Evolutionary conservation across 2,113 vertebrate genomes (phyloP).

Genomic region (Microtus richardsoni): DNA sequence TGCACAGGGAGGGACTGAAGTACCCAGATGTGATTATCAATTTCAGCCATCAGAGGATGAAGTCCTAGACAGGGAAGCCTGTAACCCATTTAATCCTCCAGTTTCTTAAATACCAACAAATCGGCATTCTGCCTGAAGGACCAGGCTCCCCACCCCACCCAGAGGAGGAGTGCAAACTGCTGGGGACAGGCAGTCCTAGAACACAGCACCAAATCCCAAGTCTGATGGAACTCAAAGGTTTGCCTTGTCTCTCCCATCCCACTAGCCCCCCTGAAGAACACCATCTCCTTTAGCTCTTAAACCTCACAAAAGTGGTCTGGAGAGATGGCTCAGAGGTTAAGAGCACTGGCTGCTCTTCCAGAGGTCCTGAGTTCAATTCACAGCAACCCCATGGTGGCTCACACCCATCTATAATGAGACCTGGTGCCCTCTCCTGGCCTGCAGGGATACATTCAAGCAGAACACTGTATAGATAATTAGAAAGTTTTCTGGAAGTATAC

Average conservation of each 20-base stretch:
- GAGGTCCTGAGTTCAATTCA: too few species aligned
- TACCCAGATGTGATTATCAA: neutral
- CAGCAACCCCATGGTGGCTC: too few species aligned
- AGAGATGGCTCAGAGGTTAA: too few species aligned
- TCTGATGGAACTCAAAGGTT: neutral
- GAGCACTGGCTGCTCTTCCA: too few species aligned
- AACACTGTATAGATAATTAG: too few species aligned
- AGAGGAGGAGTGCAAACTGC: neutral
- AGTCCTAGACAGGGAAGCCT: neutral
- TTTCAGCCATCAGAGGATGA: slow-evolving; percentile 49
- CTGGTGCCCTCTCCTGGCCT: too few species aligned
- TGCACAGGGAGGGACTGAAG: neutral
- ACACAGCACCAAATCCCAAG: neutral
- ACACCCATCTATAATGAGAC: too few species aligned
- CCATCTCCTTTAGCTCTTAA: neutral
- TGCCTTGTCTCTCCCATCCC: neutral
- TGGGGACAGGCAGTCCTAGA: neutral
- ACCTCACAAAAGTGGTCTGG: neutral
- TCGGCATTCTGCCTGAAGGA: neutral
- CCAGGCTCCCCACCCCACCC: neutral
- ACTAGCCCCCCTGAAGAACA: neutral
- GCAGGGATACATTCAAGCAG: too few species aligned
- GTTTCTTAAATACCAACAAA: slow-evolving; percentile 61
- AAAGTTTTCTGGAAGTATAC: neutral
- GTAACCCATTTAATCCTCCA: slow-evolving; percentile 53